Evolutionary conservation across 2,797 vertebrate genomes (phyloP), one percentile per base, ranked within the genome.

Genomic region (Hippoglossus hippoglossus): DNA sequence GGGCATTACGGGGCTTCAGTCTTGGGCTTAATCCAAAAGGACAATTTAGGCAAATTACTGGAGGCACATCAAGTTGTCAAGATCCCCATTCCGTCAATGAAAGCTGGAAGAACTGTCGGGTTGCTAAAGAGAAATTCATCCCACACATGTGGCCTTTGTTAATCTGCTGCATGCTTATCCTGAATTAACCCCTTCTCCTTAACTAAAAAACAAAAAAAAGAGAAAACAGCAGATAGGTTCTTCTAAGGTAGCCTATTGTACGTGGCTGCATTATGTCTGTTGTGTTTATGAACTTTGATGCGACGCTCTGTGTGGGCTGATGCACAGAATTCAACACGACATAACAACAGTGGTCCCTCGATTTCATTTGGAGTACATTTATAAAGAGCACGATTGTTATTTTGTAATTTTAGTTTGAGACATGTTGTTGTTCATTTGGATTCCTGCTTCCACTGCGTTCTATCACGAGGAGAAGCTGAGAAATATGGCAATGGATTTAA

Each of bases 11-110:
- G 79, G 73, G 86, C 82, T 90, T 87, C 82, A 25, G 53, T 75
- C 70, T 91, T 86, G 86, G 94, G 93, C 90, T 78, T 31, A 71
- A 77, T 94, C 94, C 94, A 95, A 87, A 90, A 94, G 81, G 78
- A 91, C 92, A 93, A 93, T 95, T 94, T 93, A 91, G 88, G 85
- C 86, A 88, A 94, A 92, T 93, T 92, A 93, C 93, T 87, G 72
- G 73, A 90, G 85, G 82, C 85, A 88, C 87, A 89, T 93, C 90
- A 93, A 94, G 84, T 91, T 94, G 93, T 94, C 93, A 93, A 90
- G 90, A 90, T 87, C 82, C 68, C 67, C 59, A 73, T 86, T 93
- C 77, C 64, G 77, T 90, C 86, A 75, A 78, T 83, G 80, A 81
- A 82, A 88, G 67, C 69, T 77, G 47, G 31, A 78, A 87, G 79